phyloP scores from a whole-genome alignment of 37 sponge, comb jelly and placozoan species.

The Chondrilla cf. caribensis region DNA sequence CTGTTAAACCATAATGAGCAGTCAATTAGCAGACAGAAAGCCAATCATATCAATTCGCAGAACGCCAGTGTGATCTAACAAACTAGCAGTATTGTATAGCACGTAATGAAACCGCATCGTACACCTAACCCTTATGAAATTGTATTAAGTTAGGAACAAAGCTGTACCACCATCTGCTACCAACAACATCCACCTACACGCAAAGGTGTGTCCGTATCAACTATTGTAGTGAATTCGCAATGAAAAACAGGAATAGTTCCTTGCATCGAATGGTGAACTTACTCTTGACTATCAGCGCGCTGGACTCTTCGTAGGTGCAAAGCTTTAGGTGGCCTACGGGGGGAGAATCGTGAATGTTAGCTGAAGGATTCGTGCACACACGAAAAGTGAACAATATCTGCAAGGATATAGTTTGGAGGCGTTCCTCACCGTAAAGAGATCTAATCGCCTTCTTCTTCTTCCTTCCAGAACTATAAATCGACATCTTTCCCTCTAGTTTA shows the following conservation, averaged over 20 bases:
- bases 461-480: constrained; percentile 50
- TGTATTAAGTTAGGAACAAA: neutral
- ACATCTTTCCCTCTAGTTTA: constrained; percentile 26
- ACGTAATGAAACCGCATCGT: too few relatives aligned
- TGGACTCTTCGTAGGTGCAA: constrained; percentile 56
- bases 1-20: too few relatives aligned
- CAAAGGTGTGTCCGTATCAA: too few relatives aligned
- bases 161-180: neutral
- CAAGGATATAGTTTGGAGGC: neutral
- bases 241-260: too few relatives aligned
- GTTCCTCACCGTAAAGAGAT: constrained; percentile 39
- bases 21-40: too few relatives aligned
- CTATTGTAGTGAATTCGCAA: too few relatives aligned
- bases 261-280: too few relatives aligned
- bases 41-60: too few relatives aligned
- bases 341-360: neutral
- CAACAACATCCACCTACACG: neutral
- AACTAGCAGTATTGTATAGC: too few relatives aligned
- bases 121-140: too few relatives aligned
- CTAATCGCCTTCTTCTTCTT: constrained; percentile 23
- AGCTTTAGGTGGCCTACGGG: constrained; percentile 70
- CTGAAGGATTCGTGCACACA: neutral
- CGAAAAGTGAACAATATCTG: neutral
- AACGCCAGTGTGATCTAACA: too few relatives aligned
- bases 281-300: constrained; percentile 67